Conservation (phyloP, 2,113 vertebrate genomes). For the Phyllopteryx taeniolatus region DNA sequence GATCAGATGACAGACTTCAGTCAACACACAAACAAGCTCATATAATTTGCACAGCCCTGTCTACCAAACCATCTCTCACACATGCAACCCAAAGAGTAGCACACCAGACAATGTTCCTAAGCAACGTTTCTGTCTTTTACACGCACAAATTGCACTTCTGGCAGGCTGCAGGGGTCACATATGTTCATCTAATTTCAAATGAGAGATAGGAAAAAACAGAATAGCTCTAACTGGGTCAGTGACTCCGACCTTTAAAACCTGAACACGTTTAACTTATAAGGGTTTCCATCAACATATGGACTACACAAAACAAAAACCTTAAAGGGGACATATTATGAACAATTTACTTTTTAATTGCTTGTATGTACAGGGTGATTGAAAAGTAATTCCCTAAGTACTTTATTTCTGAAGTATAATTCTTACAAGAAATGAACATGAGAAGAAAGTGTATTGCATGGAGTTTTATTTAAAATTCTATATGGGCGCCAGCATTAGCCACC, state of each 20-base stretch:
- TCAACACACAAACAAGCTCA: slow-evolving; percentile 9
- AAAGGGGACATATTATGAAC: background rate
- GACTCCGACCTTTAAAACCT: background rate
- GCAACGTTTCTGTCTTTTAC: background rate
- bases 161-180: slow-evolving; percentile 26
- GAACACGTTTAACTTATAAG: background rate
- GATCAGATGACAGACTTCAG: slow-evolving; percentile 51
- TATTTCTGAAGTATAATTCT: no score
- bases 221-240: background rate
- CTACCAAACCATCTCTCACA: background rate
- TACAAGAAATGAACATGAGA: no score
- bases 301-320: background rate
- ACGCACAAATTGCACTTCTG: slow-evolving; percentile 14
- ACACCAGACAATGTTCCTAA: background rate
- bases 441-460: no score
- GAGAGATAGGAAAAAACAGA: background rate
- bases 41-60: slow-evolving; percentile 4
- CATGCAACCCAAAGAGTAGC: background rate
- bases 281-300: background rate
- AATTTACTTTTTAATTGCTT: background rate
- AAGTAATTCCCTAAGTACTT: no score
- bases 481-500: no score
- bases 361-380: no score
- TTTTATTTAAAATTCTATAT: no score
- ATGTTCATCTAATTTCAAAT: slow-evolving; percentile 18